Percentiles rank a stretch among this genome's conserved stretches.
These are phyloP conservation scores for Noctua janthe DNA, from an alignment of 2,888 invertebrate species.

Conservation along the genomic window DNA sequence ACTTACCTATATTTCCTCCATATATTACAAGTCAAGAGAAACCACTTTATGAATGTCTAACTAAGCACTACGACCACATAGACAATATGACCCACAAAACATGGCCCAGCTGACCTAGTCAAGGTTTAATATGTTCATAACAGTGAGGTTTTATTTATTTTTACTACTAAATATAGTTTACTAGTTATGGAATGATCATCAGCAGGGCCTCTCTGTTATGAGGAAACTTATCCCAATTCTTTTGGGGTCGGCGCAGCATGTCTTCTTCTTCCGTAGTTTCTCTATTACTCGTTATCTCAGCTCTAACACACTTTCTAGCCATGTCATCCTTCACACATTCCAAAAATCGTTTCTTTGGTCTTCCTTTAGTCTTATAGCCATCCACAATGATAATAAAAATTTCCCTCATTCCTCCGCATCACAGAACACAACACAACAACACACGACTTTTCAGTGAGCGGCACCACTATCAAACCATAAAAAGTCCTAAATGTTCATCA, in stretches of 20 bases:
- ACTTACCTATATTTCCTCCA: neutral
- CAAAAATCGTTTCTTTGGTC: neutral
- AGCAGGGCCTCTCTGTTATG: neutral
- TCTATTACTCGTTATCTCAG: neutral
- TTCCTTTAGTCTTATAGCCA: neutral
- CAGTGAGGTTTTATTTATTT: conserved; percentile 7
- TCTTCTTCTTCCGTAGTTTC: neutral
- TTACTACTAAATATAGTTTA: neutral
- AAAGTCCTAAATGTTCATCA: no score
- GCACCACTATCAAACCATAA: neutral
- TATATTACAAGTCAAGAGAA: conserved; percentile 27
- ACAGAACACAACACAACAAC: no score
- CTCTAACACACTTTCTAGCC: neutral
- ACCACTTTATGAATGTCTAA: conserved; percentile 22
- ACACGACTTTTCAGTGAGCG: no score
- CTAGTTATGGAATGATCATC: neutral
- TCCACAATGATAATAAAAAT: neutral
- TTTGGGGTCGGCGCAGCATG: neutral
- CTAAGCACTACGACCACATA: no score
- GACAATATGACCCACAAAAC: conserved; percentile 7
- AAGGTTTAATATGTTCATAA: conserved; percentile 7
- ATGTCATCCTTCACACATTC: neutral
- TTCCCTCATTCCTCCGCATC: neutral
- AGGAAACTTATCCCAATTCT: neutral
- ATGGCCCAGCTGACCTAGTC: neutral